A percentile compares a stretch with the other conserved stretches of the same genome.
phyloP scores from a whole-genome alignment of 1,140 invertebrate species.

The Augochlora pura region DNA sequence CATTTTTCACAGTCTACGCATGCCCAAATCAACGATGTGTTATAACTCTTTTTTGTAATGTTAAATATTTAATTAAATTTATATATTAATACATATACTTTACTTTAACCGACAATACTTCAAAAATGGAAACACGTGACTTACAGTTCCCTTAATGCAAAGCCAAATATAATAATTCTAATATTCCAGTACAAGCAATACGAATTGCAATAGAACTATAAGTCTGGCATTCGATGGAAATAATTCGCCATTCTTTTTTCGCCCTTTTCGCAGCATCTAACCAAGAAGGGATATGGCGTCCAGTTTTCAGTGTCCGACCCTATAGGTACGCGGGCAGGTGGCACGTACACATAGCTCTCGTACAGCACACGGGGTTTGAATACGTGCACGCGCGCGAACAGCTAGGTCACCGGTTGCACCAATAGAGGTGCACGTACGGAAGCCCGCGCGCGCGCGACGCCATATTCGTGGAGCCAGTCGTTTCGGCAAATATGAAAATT shows the following conservation, averaged over 20 bases:
- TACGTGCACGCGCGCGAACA: background rate
- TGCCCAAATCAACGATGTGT: no score
- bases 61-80: no score
- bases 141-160: no score
- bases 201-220: no score
- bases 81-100: no score
- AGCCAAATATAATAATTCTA: no score
- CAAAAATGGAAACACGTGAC: no score
- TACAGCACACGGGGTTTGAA: background rate
- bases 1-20: no score
- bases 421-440: background rate
- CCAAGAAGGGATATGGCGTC: background rate
- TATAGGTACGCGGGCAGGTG: background rate
- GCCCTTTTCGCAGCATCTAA: background rate
- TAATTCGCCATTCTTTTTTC: background rate
- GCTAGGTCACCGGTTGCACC: background rate
- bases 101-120: no score
- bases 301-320: background rate
- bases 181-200: no score
- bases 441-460: background rate
- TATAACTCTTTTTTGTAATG: no score
- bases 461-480: background rate
- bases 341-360: background rate
- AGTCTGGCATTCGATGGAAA: background rate
- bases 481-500: conserved; percentile 20